Evolutionary conservation across 1,140 invertebrate genomes (phyloP), one percentile per base, ranked within the genome.

Genomic region (Dendrolimus kikuchii): DNA sequence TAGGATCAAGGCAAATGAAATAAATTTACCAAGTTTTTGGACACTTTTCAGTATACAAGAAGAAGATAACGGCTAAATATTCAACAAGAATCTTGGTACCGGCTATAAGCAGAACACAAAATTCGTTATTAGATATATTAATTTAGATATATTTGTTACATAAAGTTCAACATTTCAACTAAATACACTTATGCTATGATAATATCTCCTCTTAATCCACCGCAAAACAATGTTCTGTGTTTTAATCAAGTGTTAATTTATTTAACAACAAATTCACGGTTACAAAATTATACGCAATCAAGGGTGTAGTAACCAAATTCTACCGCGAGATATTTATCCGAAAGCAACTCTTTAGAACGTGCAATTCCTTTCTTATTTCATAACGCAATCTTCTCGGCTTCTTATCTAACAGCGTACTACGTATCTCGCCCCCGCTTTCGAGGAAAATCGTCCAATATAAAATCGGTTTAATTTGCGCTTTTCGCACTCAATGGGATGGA

Each of bases 381-480:
- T 86, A 86, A 83, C 76, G 74, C 81, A 86, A 86, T 86, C 81
- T 84, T 73, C 77, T 64, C 72, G 59, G 66, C 60, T 79, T 68
- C 82, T 86, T 86, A 86, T 86, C 80, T 86, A 73, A 77, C 69
- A 73, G 64, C 76, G 77, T 78, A 83, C 23, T 23, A 23, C 78
- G 82, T 83, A 83, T 84, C 81, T 84, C 76, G 78, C 81, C 79
- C 78, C 71, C 77, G 78, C 77, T 77, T 71, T 77, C 66, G 68
- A 67, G 70, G 80, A 84, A 81, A 86, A 86, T 84, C 81, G 80
- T 86, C 81, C 80, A 84, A 86, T 86, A 86, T 86, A 86, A 86
- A 86, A 84, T 86, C 81, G 81, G 81, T 84, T 86, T 86, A 86
- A 86, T 86, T 86, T 86, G 83, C 81, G 79, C 81, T 86, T 84